Base-by-base conservation (phyloP, 1,140 invertebrate genomes). In the Cylas formicarius region DNA sequence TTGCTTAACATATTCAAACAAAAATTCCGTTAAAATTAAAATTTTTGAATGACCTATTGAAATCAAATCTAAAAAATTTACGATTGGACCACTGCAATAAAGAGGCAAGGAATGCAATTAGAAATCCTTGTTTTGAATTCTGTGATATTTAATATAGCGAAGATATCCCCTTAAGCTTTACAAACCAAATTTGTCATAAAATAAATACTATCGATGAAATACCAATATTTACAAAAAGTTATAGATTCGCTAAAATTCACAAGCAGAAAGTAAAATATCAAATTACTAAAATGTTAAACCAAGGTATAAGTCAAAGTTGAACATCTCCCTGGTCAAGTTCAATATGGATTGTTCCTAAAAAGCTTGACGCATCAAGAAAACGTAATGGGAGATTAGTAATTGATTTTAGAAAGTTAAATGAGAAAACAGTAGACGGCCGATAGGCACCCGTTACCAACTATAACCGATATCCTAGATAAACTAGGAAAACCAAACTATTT, bases 271-370 rank as follows among this genome's bases (percentile, higher is more conserved):
- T 65, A 8, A 39, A 61, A 7, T 34, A 26, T 29, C 56, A 66
- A 58, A 53, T 61, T 8, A 36, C 44, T n/a, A 37, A 51, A 31
- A 48, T 60, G 52, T 29, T 58, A 20, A 29, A 48, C 11, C 10
- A 47, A n/a, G 53, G 55, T 8, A 58, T 67, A 4, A 58, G 63
- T 9, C 40, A 60, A 27, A 63, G 55, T 3, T 60, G 57, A 1
- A 50, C 43, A 5, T 59, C 58, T 40, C 51, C 66, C 10, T 73
- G 66, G 65, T 52, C 58, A 5, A 60, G 57, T 10, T 65, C 67
- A n/a, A 38, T 69, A 47, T 55, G 50, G 54, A 34, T 58, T 14
- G 48, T 58, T 5, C 51, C 41, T n/a, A 61, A 60, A 52, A 37
- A 63, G 55, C 10, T 24, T 4, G 60, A 46, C 23, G 23, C 44